These are phyloP conservation scores for Centropyge bicolor DNA, from an alignment of 2,797 vertebrate species.

Conservation along the genomic window DNA sequence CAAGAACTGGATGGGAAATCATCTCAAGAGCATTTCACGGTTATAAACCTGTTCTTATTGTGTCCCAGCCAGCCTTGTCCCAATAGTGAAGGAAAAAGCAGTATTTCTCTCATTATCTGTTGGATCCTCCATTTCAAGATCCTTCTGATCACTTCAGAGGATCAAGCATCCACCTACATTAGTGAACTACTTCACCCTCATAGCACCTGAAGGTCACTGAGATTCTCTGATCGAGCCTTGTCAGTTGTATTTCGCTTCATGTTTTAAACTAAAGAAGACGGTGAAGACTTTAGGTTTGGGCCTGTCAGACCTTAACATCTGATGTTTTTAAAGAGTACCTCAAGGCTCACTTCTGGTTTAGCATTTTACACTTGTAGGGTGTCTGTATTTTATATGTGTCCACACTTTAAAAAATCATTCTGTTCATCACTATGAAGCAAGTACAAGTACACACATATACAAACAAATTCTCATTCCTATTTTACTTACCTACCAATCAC, in stretches of 20 bases:
- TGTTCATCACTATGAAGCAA: no score
- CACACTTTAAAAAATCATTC: no score
- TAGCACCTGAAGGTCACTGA: slow-evolving; percentile 13
- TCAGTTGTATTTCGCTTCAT: neutral
- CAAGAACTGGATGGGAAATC: neutral
- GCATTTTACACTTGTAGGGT: neutral
- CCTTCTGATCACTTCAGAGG: slow-evolving; percentile 10
- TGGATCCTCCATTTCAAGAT: slow-evolving; percentile 8
- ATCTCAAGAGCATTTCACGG: neutral
- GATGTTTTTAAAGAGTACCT: neutral
- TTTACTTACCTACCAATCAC: no score
- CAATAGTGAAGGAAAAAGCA: neutral
- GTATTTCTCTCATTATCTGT: slow-evolving; percentile 1
- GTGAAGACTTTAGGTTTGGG: neutral
- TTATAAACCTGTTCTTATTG: neutral
- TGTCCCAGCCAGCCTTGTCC: neutral
- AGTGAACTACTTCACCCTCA: slow-evolving; percentile 1
- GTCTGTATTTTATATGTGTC: slow-evolving; percentile 19
- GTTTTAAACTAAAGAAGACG: neutral
- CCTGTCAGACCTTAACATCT: neutral
- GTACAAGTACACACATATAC: no score
- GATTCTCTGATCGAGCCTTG: neutral
- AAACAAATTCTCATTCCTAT: no score
- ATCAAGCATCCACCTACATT: slow-evolving; percentile 9
- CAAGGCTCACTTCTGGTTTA: neutral